Evolutionary conservation across 2,797 vertebrate species (phyloP).

Genomic region (Scolopax bukidnonensis): DNA sequence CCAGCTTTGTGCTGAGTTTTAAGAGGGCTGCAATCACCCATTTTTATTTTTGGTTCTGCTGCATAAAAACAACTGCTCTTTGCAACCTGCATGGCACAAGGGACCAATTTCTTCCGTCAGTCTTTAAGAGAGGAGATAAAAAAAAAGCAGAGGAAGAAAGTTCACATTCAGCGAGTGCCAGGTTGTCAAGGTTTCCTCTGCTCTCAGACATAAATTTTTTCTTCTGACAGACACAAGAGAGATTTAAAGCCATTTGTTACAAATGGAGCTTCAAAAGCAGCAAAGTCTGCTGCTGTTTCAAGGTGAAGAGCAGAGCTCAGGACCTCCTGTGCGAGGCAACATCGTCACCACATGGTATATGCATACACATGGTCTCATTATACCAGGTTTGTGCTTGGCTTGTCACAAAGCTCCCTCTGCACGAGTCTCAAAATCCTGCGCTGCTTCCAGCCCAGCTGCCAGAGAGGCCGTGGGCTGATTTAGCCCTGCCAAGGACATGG

Average conservation of each 20-base stretch:
- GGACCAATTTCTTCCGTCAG: neutral
- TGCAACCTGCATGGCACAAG: neutral
- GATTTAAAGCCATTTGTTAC: neutral
- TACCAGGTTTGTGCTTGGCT: neutral
- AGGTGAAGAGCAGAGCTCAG: neutral
- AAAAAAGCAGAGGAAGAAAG: constrained; percentile 36
- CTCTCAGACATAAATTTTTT: neutral
- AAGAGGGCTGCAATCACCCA: neutral
- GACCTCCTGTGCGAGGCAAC: neutral
- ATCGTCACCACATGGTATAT: neutral
- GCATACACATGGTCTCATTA: fast-evolving
- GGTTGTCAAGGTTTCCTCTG: constrained; percentile 65
- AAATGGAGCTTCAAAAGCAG: constrained; percentile 6
- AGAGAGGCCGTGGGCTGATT: neutral
- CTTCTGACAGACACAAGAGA: neutral
- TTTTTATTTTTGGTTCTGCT: constrained; percentile 32
- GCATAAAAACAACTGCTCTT: constrained; percentile 6
- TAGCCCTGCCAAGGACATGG: neutral
- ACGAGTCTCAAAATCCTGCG: neutral
- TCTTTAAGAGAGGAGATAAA: neutral
- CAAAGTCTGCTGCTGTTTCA: neutral
- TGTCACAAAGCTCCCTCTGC: neutral
- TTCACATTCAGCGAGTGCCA: constrained; percentile 5
- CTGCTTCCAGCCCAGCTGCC: neutral
- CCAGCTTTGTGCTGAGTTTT: neutral